phyloP scores from a whole-genome alignment of 2,888 invertebrate species.

The Heliconius ismenius region DNA sequence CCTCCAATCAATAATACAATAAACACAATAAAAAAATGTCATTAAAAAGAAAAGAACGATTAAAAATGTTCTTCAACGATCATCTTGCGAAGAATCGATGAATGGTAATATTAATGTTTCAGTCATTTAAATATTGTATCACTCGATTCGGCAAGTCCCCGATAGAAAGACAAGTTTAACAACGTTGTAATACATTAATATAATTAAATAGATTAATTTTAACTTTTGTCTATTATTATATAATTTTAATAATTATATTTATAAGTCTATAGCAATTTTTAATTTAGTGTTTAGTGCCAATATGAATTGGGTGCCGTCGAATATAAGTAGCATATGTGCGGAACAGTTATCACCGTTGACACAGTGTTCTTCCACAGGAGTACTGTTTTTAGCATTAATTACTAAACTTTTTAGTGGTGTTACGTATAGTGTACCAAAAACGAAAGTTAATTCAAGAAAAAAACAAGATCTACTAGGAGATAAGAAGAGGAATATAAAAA shows the following conservation, averaged over 20 bases:
- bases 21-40: no score
- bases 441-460: background rate
- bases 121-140: background rate
- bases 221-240: background rate
- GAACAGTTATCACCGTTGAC: slow-evolving; percentile 77
- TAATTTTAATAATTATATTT: background rate
- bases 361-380: slow-evolving; percentile 82
- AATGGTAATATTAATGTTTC: background rate
- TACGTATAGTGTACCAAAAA: slow-evolving; percentile 57
- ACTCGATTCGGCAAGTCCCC: background rate
- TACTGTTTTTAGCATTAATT: slow-evolving; percentile 82
- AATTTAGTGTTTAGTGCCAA: background rate
- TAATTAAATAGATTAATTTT: background rate
- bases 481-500: background rate
- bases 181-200: background rate
- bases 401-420: slow-evolving; percentile 82
- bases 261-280: background rate
- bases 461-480: background rate
- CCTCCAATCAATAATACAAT: no score
- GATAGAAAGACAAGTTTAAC: background rate
- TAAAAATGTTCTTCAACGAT: background rate
- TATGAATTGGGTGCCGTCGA: slow-evolving; percentile 78
- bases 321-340: slow-evolving; percentile 79
- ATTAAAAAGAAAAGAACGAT: no score
- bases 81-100: background rate